Conservation (phyloP, 2,113 vertebrate species). For the Athene noctua region DNA sequence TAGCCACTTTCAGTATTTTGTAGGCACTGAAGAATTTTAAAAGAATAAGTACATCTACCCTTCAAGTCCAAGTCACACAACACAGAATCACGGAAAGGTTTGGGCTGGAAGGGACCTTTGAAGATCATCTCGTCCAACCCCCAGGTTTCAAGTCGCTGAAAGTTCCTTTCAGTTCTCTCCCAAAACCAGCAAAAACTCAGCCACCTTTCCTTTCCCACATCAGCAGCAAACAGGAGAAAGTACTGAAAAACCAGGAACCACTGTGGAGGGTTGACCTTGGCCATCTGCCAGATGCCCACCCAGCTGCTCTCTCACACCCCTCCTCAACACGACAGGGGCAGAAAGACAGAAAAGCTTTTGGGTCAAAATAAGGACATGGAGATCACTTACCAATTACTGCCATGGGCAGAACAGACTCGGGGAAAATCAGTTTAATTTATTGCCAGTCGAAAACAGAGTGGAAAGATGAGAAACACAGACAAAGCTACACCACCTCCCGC, state of each 20-base stretch:
- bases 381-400: background rate
- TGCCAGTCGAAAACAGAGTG: background rate
- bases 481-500: background rate
- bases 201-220: background rate
- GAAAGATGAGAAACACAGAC: background rate
- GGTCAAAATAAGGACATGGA: too few species aligned
- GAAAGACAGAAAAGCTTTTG: background rate
- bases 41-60: fast-evolving
- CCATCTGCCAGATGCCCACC: too few species aligned
- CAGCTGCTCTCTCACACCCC: background rate
- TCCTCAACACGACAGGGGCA: background rate
- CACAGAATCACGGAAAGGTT: background rate
- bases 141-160: background rate
- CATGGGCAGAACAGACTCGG: background rate
- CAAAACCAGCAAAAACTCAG: background rate
- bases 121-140: background rate
- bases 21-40: background rate
- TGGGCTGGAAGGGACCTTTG: background rate
- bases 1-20: background rate
- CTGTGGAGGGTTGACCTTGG: background rate
- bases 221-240: background rate
- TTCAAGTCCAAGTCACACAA: background rate
- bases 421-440: background rate
- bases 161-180: background rate
- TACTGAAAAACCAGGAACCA: background rate